Percentiles rank a stretch among this genome's conserved stretches.
Evolutionary conservation across 2,797 vertebrate species (phyloP).

Genomic region (Furcifer pardalis): DNA sequence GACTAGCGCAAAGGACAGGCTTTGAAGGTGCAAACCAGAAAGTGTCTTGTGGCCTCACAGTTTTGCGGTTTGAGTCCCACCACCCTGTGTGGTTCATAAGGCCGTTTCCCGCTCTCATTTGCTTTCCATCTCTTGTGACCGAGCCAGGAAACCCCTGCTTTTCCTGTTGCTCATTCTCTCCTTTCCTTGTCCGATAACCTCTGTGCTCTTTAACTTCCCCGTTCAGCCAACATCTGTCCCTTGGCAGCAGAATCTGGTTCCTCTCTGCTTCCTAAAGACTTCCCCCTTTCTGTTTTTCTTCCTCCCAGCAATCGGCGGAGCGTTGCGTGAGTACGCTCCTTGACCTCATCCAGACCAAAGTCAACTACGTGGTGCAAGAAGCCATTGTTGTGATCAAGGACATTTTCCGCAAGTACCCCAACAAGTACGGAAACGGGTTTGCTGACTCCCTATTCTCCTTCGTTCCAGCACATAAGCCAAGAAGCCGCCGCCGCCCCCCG

Average conservation of each 20-base stretch:
- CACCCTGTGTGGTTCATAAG: neutral
- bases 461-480: too few relatives aligned
- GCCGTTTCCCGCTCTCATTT: too few relatives aligned
- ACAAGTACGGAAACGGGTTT: constrained; percentile 84
- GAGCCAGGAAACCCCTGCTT: neutral
- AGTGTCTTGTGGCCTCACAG: neutral
- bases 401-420: constrained; percentile 99
- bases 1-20: neutral
- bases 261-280: too few relatives aligned
- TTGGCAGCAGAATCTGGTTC: neutral
- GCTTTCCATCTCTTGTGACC: neutral
- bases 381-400: constrained; percentile 98
- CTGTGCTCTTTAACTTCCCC: neutral
- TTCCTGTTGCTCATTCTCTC: neutral
- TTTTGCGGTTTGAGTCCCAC: too few relatives aligned
- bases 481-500: too few relatives aligned
- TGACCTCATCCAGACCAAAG: constrained; percentile 97
- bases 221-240: neutral
- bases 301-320: constrained; percentile 91
- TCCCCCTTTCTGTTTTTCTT: neutral
- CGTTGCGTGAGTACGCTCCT: constrained; percentile 95
- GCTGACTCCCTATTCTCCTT: neutral
- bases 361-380: constrained; percentile 98
- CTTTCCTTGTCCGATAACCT: neutral
- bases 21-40: neutral